Percentiles rank a stretch among this genome's conserved stretches.
phyloP scores from a whole-genome alignment of 1,140 invertebrate species.

The Zaprionus lachaisei region DNA sequence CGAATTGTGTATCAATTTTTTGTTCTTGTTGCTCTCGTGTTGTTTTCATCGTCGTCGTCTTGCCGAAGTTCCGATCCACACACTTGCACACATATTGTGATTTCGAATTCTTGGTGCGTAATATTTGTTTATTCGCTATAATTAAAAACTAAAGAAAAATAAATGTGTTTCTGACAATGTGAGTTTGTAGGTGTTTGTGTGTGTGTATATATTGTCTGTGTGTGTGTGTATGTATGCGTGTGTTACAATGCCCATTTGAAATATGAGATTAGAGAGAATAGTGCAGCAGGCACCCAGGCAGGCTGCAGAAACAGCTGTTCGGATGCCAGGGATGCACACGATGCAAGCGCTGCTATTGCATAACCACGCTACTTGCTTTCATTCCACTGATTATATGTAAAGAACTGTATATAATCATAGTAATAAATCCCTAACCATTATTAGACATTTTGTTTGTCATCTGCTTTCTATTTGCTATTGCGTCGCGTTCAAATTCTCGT shows the following conservation, averaged over 20 bases:
- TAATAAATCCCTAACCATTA: neutral
- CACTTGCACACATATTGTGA: constrained; percentile 40
- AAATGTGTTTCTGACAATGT: constrained; percentile 5
- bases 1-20: constrained; percentile 51
- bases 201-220: neutral
- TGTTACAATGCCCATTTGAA: constrained; percentile 27
- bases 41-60: constrained; percentile 34
- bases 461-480: constrained; percentile 23
- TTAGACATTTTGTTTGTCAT: constrained; percentile 2
- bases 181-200: neutral
- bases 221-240: constrained; percentile 8
- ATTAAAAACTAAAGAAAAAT: constrained; percentile 3
- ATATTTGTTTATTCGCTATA: constrained; percentile 27
- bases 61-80: constrained; percentile 16
- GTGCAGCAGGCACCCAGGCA: constrained; percentile 26
- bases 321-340: constrained; percentile 42
- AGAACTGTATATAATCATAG: neutral
- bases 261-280: constrained; percentile 41
- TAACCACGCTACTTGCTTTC: constrained; percentile 27
- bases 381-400: neutral
- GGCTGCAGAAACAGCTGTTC: constrained; percentile 53
- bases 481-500: constrained; percentile 38
- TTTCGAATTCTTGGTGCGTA: constrained; percentile 49
- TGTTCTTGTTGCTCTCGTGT: constrained; percentile 43
- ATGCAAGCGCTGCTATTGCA: constrained; percentile 44